A percentile compares a stretch with the other conserved stretches of the same genome.
phyloP scores from a whole-genome alignment of 2,888 invertebrate species.

The Epistrophe eligans region DNA sequence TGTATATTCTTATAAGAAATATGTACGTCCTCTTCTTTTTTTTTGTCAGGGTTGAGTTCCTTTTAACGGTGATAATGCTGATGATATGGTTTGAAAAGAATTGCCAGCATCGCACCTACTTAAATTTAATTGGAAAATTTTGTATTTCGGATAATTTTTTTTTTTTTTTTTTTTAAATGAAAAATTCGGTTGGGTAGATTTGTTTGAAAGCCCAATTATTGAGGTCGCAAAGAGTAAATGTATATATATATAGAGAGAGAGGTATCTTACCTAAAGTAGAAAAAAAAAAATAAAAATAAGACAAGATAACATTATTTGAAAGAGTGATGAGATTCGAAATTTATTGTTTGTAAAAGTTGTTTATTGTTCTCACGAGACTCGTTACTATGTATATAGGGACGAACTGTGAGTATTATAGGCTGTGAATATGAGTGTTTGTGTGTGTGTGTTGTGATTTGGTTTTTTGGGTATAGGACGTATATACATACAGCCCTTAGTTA shows the following conservation, averaged over 20 bases:
- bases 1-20: conserved; percentile 10
- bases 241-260: not conserved
- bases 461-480: conserved; percentile 2
- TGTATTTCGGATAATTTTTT: conserved; percentile 62
- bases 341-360: conserved; percentile 73
- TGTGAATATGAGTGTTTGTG: not conserved
- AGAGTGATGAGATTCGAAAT: conserved; percentile 74
- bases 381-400: conserved; percentile 35
- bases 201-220: conserved; percentile 7
- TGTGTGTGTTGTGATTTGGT: conserved; percentile 54
- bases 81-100: conserved; percentile 72
- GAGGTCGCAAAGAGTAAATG: conserved; percentile 10
- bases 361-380: conserved; percentile 72
- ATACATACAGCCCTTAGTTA: conserved; percentile 11
- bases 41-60: conserved; percentile 16
- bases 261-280: no score
- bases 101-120: conserved; percentile 65
- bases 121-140: conserved; percentile 75
- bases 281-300: not conserved
- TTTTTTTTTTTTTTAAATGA: no score
- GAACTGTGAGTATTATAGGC: not conserved
- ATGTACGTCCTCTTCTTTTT: not conserved
- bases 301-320: conserved; percentile 47
- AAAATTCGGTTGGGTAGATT: not conserved
- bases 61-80: conserved; percentile 62